Conservation (phyloP, 2,797 vertebrate species). For the Tarsius wallacei region DNA sequence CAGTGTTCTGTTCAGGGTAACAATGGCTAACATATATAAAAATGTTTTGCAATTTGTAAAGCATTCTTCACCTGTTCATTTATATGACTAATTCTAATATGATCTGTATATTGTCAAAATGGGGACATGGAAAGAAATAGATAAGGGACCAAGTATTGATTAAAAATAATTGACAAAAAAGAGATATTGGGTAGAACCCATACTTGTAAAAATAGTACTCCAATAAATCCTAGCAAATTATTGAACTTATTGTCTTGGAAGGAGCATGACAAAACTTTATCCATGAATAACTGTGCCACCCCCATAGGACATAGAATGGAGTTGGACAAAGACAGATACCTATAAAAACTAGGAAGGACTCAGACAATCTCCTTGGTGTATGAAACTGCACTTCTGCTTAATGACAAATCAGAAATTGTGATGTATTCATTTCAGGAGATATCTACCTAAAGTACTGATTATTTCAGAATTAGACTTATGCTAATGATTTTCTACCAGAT, state of each 20-base stretch:
- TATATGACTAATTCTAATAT: neutral
- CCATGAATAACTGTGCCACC: neutral
- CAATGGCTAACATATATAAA: neutral
- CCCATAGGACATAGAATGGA: neutral
- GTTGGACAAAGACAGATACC: neutral
- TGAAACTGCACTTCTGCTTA: neutral
- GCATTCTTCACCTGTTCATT: neutral
- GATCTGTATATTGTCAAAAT: neutral
- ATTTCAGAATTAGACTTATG: neutral
- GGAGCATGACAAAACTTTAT: neutral
- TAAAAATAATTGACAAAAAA: neutral
- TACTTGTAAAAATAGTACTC: neutral
- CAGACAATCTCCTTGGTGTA: neutral
- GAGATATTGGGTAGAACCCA: neutral
- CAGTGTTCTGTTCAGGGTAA: neutral
- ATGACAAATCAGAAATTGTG: slow-evolving; percentile 24
- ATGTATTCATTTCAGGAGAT: neutral
- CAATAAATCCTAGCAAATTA: neutral
- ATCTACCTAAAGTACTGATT: neutral
- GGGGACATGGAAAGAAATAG: neutral
- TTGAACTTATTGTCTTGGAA: neutral
- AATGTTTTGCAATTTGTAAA: neutral
- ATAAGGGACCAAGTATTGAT: neutral
- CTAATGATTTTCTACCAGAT: slow-evolving; percentile 5
- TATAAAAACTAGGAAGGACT: neutral